Conservation (phyloP, 2,888 invertebrate genomes). For the Lampropteryx suffumata region DNA sequence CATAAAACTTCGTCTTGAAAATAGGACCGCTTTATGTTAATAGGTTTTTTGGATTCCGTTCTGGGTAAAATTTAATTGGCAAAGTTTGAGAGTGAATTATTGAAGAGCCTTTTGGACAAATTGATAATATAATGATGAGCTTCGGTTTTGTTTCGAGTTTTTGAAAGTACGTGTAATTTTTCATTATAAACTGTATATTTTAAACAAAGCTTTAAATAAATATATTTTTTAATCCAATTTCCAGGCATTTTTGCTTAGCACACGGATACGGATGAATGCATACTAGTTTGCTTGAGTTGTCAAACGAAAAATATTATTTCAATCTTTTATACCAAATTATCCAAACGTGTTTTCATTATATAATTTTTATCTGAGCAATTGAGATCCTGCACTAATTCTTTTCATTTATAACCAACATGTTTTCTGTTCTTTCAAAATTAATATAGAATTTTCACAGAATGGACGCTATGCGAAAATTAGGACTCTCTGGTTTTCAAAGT, state of each 20-base stretch:
- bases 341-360: not conserved
- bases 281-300: not conserved
- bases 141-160: slow-evolving; percentile 8
- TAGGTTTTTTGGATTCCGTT: slow-evolving; percentile 59
- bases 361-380: slow-evolving; percentile 3
- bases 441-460: slow-evolving; percentile 34
- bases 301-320: not conserved
- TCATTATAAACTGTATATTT: no score
- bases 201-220: no score
- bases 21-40: slow-evolving; percentile 77
- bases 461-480: slow-evolving; percentile 37
- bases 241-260: no score
- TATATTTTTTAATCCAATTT: no score
- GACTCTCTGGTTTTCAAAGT: slow-evolving; percentile 36
- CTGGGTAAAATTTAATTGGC: slow-evolving; percentile 40
- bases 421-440: slow-evolving; percentile 30
- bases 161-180: not conserved
- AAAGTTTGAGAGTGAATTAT: slow-evolving; percentile 36
- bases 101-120: slow-evolving; percentile 27
- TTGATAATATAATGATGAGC: slow-evolving; percentile 22
- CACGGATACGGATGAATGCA: not conserved
- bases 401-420: slow-evolving; percentile 29
- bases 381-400: not conserved
- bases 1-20: slow-evolving; percentile 77
- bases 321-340: not conserved